Percentiles rank a stretch among this genome's conserved stretches.
These are phyloP conservation scores for Phoebastria nigripes DNA, from an alignment of 2,797 vertebrate species.

Conservation along the genomic window DNA sequence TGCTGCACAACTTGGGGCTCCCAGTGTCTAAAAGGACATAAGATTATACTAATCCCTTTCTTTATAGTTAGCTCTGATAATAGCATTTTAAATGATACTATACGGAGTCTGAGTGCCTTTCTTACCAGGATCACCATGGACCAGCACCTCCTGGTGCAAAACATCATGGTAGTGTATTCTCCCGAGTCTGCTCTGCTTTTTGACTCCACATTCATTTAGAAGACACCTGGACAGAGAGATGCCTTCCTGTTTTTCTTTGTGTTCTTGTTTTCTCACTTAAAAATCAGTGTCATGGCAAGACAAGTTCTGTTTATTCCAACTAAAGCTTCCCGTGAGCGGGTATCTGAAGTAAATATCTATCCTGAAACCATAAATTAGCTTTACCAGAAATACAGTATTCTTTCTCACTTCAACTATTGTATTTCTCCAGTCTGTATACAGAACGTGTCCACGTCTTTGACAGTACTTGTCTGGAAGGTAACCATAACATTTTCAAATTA, in stretches of 20 bases:
- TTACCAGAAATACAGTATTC: neutral
- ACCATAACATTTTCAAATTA: neutral
- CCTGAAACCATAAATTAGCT: neutral
- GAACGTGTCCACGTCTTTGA: neutral
- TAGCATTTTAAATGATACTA: neutral
- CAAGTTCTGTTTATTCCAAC: neutral
- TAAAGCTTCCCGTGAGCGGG: neutral
- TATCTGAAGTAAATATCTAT: neutral
- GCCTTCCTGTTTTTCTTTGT: neutral
- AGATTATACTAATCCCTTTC: neutral
- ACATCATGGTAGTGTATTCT: neutral
- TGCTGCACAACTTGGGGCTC: neutral
- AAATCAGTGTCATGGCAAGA: neutral
- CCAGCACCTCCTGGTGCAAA: neutral
- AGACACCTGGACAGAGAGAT: neutral
- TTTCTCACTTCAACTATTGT: neutral
- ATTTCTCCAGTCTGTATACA: neutral
- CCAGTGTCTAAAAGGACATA: neutral
- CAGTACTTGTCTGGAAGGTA: neutral
- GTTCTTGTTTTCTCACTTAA: neutral
- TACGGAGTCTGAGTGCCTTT: neutral
- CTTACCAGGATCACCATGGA: neutral
- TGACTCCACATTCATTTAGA: neutral
- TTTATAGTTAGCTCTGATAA: neutral
- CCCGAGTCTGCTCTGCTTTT: neutral